Evolutionary conservation across 2,113 vertebrate species (phyloP).

Genomic region (Scolopax mira): DNA sequence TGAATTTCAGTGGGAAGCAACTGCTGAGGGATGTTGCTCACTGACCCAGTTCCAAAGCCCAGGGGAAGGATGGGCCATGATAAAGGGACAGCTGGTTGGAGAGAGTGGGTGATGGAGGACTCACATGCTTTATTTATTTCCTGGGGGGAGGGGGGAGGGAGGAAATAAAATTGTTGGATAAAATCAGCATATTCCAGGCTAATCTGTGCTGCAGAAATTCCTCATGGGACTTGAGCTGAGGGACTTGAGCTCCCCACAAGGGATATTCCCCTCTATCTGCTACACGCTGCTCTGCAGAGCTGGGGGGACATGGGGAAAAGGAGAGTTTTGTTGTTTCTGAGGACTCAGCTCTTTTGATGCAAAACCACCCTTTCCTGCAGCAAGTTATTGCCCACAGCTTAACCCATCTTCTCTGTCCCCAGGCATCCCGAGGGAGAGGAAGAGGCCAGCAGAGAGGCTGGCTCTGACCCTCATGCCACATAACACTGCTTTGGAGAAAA

Average conservation of each 20-base stretch:
- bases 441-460: neutral
- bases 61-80: neutral
- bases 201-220: neutral
- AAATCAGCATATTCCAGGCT: neutral
- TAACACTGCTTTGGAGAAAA: neutral
- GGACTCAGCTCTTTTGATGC: neutral
- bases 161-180: neutral
- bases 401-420: neutral
- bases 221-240: neutral
- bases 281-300: neutral
- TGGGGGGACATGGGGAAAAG: fast-evolving
- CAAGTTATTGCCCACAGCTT: neutral
- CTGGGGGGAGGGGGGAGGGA: neutral
- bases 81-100: neutral
- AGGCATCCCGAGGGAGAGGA: conserved; percentile 47
- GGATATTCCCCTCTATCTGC: neutral
- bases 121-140: conserved; percentile 1
- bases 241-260: neutral
- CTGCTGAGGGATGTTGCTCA: neutral
- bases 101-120: neutral
- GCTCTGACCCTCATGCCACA: neutral
- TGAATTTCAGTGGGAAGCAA: conserved; percentile 6
- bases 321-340: neutral
- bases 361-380: neutral
- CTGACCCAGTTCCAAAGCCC: conserved; percentile 39